phyloP scores from a whole-genome alignment of 2,113 vertebrate genomes.

The Cyanocitta stelleri region DNA sequence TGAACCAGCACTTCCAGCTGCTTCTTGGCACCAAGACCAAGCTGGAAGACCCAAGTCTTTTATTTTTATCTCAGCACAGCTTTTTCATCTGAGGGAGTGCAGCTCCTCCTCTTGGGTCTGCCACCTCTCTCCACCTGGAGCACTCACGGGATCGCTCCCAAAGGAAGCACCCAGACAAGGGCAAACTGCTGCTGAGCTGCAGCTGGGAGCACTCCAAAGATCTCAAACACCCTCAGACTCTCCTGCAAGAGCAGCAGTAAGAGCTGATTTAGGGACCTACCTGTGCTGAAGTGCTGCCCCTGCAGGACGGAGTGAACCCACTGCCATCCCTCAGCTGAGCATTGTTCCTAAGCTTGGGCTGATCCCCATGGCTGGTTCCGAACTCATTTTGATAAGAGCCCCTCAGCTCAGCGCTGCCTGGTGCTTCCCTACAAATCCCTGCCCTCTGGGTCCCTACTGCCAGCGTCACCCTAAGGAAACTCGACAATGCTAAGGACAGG shows the following conservation, averaged over 20 bases:
- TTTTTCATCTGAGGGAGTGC: background rate
- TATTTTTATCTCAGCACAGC: background rate
- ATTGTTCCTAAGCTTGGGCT: background rate
- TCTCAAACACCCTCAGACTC: background rate
- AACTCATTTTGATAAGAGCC: background rate
- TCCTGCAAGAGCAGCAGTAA: background rate
- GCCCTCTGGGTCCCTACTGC: background rate
- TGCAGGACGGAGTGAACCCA: fast-evolving
- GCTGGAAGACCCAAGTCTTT: background rate
- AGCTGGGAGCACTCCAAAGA: background rate
- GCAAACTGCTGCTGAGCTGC: background rate
- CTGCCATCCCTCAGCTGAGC: background rate
- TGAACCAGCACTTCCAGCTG: background rate
- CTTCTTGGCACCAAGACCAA: background rate
- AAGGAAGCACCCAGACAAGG: background rate
- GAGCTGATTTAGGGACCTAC: background rate
- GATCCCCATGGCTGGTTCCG: fast-evolving
- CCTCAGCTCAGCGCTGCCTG: background rate
- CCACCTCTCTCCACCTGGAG: background rate
- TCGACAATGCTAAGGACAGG: slow-evolving; percentile 23
- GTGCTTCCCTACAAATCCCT: background rate
- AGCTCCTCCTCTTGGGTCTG: background rate
- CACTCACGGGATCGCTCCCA: background rate
- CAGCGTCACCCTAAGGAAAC: background rate
- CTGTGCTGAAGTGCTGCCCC: background rate